These are phyloP conservation scores for Hydrozoanthus tunicans DNA, from an alignment of 64 coral and sea anemone genomes.

Conservation along the genomic window DNA sequence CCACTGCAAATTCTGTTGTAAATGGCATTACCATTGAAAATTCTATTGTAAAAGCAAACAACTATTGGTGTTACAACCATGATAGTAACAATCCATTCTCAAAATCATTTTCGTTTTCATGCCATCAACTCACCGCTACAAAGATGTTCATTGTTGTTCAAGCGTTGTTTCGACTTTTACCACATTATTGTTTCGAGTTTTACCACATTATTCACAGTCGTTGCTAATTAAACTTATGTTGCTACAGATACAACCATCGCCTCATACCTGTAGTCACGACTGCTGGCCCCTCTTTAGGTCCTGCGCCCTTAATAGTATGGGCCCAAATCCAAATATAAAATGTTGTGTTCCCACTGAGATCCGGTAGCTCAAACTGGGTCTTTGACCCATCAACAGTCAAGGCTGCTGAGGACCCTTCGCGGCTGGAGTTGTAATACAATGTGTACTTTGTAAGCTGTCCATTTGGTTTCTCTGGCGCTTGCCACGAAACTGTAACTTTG, in stretches of 20 bases:
- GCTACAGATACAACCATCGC: neutral
- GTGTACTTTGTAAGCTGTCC: constrained; percentile 62
- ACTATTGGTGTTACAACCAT: too few relatives aligned
- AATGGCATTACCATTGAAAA: too few relatives aligned
- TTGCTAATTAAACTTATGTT: neutral
- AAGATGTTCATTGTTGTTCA: too few relatives aligned
- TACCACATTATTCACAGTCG: too few relatives aligned
- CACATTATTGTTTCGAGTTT: too few relatives aligned
- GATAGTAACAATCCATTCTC: too few relatives aligned
- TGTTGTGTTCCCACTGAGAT: constrained; percentile 69
- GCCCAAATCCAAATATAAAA: constrained; percentile 77
- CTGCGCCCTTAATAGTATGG: constrained; percentile 68
- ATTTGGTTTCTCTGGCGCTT: constrained; percentile 40
- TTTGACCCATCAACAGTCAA: neutral
- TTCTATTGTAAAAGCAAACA: too few relatives aligned
- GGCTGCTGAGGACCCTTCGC: neutral
- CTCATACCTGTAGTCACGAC: constrained; percentile 61
- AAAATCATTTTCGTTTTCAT: too few relatives aligned
- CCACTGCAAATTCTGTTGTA: too few relatives aligned
- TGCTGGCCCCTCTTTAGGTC: constrained; percentile 10
- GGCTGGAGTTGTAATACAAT: constrained; percentile 62
- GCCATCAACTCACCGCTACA: too few relatives aligned
- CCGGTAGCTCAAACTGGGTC: neutral
- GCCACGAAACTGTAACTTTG: constrained; percentile 58
- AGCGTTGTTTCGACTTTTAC: too few relatives aligned